Conservation (phyloP, 2,888 invertebrate genomes). For the Pteria penguin region DNA sequence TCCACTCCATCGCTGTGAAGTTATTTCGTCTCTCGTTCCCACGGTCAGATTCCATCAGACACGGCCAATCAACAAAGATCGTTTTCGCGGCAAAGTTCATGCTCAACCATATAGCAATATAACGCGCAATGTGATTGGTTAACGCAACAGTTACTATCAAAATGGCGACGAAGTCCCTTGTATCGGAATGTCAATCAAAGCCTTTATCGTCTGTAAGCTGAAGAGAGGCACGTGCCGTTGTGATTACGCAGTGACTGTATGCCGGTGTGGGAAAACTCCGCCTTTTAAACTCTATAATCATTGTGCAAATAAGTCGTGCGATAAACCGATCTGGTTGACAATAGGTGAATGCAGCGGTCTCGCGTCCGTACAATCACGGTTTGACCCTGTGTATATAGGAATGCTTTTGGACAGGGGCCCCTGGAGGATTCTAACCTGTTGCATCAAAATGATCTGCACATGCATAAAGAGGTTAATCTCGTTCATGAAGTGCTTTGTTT, state of each 20-base stretch:
- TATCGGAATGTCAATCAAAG: conserved; percentile 62
- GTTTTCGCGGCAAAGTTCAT: conserved; percentile 41
- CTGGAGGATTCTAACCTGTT: background rate
- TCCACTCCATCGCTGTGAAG: conserved; percentile 65
- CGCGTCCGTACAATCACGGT: conserved; percentile 41
- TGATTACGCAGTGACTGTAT: conserved; percentile 61
- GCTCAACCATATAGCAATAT: conserved; percentile 49
- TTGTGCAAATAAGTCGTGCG: conserved; percentile 46
- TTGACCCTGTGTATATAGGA: conserved; percentile 43
- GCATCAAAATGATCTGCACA: background rate
- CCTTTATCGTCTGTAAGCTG: conserved; percentile 57
- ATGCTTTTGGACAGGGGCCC: conserved; percentile 22
- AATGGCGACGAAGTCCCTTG: too few relatives aligned
- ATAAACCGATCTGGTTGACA: conserved; percentile 40
- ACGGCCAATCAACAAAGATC: conserved; percentile 62
- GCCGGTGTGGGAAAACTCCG: conserved; percentile 75
- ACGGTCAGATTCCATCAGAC: conserved; percentile 68
- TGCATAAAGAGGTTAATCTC: background rate
- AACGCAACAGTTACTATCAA: background rate
- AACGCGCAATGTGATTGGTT: background rate
- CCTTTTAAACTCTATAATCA: conserved; percentile 52
- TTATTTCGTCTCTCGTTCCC: conserved; percentile 68
- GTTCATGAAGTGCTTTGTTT: background rate
- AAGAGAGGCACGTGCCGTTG: conserved; percentile 66
- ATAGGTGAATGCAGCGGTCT: conserved; percentile 38